Conservation (phyloP, 2,797 vertebrate species). For the Helicolenus hilgendorfi region DNA sequence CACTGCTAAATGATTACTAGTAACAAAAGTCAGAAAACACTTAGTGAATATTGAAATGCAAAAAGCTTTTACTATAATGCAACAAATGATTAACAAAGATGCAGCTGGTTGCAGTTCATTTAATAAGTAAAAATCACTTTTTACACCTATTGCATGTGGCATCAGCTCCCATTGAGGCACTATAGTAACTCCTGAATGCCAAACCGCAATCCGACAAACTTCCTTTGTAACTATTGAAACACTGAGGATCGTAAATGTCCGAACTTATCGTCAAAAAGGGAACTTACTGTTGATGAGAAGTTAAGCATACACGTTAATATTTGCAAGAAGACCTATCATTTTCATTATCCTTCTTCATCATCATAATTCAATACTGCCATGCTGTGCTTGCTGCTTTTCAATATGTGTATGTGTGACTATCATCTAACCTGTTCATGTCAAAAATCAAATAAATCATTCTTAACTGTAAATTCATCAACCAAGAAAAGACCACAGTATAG, state of each 20-base stretch:
- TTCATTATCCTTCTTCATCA: neutral
- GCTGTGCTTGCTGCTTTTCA: neutral
- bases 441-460: neutral
- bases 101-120: neutral
- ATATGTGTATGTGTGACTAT: neutral
- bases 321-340: neutral
- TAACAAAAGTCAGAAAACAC: neutral
- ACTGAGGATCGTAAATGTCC: neutral
- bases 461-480: neutral
- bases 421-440: neutral
- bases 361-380: neutral
- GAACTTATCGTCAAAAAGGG: neutral
- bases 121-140: neutral
- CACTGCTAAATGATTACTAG: neutral
- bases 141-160: neutral
- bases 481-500: neutral
- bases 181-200: neutral
- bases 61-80: neutral
- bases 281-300: neutral
- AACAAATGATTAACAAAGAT: neutral
- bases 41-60: neutral
- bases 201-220: neutral
- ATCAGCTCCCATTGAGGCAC: neutral
- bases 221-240: neutral
- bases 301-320: neutral